Evolutionary conservation across 2,113 vertebrate genomes (phyloP).

Genomic region (Brachirus orientalis): DNA sequence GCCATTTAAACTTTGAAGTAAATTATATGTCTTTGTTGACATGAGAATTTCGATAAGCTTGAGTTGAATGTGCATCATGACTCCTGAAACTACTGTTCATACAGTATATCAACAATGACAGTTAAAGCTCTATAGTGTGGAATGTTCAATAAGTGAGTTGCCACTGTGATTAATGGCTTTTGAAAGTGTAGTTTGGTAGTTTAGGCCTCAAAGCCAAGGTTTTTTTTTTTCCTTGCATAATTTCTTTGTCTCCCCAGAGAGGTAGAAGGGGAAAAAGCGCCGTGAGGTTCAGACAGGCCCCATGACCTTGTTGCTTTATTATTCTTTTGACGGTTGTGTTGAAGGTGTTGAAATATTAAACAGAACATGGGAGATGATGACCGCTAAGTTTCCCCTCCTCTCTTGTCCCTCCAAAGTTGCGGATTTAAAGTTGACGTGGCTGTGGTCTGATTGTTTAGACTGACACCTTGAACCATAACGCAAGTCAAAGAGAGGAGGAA

Average conservation of each 20-base stretch:
- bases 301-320: slow-evolving; percentile 85
- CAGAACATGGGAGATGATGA: slow-evolving; percentile 86
- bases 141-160: neutral
- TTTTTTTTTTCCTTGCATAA: slow-evolving; percentile 75
- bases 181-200: slow-evolving; percentile 47
- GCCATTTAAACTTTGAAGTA: neutral
- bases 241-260: slow-evolving; percentile 81
- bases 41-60: neutral
- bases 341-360: slow-evolving; percentile 88
- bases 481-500: slow-evolving; percentile 79
- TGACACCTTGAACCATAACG: slow-evolving; percentile 86
- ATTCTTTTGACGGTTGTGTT: slow-evolving; percentile 84
- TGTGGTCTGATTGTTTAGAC: slow-evolving; percentile 88
- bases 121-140: slow-evolving; percentile 8
- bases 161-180: slow-evolving; percentile 65
- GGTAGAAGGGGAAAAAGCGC: slow-evolving; percentile 79
- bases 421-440: slow-evolving; percentile 82
- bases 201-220: slow-evolving; percentile 47
- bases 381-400: slow-evolving; percentile 74
- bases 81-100: slow-evolving; percentile 60
- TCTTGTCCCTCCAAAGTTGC: slow-evolving; percentile 53
- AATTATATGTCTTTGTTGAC: slow-evolving; percentile 30
- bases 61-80: neutral
- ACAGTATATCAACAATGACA: slow-evolving; percentile 14
- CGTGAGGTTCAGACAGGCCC: slow-evolving; percentile 85